A percentile compares a stretch with the other conserved stretches of the same genome.
These are phyloP conservation scores for Philaethria dido DNA, from an alignment of 2,888 invertebrate species.

Conservation along the genomic window DNA sequence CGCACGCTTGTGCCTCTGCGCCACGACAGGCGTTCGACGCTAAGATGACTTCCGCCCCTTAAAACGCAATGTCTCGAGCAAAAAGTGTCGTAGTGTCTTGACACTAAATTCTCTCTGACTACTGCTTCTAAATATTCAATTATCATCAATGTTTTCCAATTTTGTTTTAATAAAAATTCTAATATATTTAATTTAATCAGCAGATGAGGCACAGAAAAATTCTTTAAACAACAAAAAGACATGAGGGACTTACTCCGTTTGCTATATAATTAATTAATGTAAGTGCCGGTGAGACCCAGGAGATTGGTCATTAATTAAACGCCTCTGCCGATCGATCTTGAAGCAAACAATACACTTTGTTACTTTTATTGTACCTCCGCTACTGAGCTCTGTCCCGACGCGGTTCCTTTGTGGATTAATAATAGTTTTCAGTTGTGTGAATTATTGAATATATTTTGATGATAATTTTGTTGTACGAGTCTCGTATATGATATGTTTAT, in stretches of 20 bases:
- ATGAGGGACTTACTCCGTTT: conserved; percentile 57
- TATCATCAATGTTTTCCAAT: no score
- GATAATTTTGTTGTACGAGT: no score
- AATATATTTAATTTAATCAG: background rate
- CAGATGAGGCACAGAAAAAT: conserved; percentile 24
- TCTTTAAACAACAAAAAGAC: conserved; percentile 41
- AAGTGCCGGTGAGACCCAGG: conserved; percentile 79
- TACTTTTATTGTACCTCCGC: conserved; percentile 68
- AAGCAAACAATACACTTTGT: conserved; percentile 77
- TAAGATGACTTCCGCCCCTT: no score
- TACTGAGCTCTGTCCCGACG: conserved; percentile 31
- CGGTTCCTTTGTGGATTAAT: conserved; percentile 43
- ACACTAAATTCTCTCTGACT: no score
- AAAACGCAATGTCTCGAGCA: no score
- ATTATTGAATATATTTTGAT: conserved; percentile 34
- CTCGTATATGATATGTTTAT: no score
- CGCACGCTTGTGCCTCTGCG: no score
- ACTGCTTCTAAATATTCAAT: no score
- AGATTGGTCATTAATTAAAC: conserved; percentile 81
- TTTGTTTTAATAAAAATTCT: background rate
- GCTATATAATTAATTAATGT: conserved; percentile 78
- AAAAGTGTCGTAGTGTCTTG: no score
- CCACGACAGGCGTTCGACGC: no score
- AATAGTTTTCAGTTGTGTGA: conserved; percentile 28
- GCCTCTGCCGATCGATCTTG: conserved; percentile 76